Evolutionary conservation across 1,140 invertebrate genomes (phyloP), one percentile per base, ranked within the genome.

Genomic region (Sarcophaga bullata): DNA sequence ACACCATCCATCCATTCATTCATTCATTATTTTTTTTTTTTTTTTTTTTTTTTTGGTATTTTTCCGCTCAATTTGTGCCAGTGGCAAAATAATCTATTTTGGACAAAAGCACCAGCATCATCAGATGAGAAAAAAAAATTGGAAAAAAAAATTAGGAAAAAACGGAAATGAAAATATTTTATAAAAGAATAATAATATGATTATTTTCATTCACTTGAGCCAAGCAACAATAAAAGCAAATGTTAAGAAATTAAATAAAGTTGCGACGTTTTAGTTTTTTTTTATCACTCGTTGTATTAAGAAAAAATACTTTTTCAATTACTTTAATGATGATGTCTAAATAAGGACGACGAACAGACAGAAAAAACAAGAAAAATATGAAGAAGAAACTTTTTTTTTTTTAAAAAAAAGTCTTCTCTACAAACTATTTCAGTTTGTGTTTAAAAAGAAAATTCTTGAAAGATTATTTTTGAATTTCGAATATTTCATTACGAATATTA

Each of bases 201-300:
- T 58, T 58, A 58, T 58, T 58, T 58, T 58, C 54, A 58, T 58
- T 58, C 54, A 58, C 54, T 58, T 58, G 54, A 58, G 54, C 54
- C 54, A 58, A 58, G 13, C 54, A 58, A 58, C 13, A 58, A n/a
- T n/a, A n/a, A n/a, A n/a, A 58, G 54, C 13, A 58, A 58, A 58
- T 58, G 54, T 58, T 11, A 58, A 13, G 54, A 58, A 58, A 58
- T 58, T 58, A 58, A 58, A 58, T 58, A 58, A 58, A 58, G 54
- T 58, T 58, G 0, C 3, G 54, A 58, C n/a, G 11, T 58, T 58
- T 58, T 58, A 58, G 54, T 37, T 37, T 37, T 37, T 37, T 4
- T 37, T 37, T 37, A 37, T 2, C 25, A 4, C 25, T 37, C 25
- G 25, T 37, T 2, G 25, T 37, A 37, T 37, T 2, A 37, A 37